phyloP scores from a whole-genome alignment of 2,113 vertebrate genomes.

The Gobiocypris rarus region DNA sequence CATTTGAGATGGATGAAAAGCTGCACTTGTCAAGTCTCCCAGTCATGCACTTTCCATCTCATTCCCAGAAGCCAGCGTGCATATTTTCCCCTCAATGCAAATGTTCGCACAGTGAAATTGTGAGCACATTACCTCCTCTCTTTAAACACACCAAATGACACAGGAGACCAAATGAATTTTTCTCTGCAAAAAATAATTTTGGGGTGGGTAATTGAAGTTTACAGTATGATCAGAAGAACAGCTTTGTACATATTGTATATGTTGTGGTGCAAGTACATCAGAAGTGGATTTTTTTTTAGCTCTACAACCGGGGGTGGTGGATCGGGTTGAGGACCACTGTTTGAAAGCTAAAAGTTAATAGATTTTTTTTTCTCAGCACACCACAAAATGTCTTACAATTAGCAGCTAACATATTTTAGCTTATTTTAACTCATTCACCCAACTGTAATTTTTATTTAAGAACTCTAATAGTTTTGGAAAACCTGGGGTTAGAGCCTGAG shows the following conservation, averaged over 20 bases:
- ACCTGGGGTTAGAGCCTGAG: too few relatives aligned
- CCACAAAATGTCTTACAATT: neutral
- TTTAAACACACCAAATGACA: conserved; percentile 68
- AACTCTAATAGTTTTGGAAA: neutral
- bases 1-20: conserved; percentile 82
- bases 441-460: neutral
- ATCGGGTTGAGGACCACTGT: too few relatives aligned
- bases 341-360: too few relatives aligned
- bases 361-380: neutral
- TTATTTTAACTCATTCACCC: neutral
- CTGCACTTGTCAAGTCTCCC: conserved; percentile 81
- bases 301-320: neutral
- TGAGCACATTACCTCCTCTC: conserved; percentile 71
- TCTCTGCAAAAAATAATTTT: conserved; percentile 39
- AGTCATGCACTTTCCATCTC: conserved; percentile 81
- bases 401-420: too few relatives aligned
- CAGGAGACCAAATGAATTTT: conserved; percentile 72
- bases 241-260: conserved; percentile 1
- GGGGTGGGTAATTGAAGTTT: conserved; percentile 17
- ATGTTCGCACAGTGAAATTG: conserved; percentile 74
- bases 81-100: conserved; percentile 79
- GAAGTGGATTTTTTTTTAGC: neutral
- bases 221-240: conserved; percentile 6
- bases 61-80: conserved; percentile 76
- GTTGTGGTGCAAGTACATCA: neutral